phyloP scores from a whole-genome alignment of 2,113 vertebrate species.

The Geococcyx californianus region DNA sequence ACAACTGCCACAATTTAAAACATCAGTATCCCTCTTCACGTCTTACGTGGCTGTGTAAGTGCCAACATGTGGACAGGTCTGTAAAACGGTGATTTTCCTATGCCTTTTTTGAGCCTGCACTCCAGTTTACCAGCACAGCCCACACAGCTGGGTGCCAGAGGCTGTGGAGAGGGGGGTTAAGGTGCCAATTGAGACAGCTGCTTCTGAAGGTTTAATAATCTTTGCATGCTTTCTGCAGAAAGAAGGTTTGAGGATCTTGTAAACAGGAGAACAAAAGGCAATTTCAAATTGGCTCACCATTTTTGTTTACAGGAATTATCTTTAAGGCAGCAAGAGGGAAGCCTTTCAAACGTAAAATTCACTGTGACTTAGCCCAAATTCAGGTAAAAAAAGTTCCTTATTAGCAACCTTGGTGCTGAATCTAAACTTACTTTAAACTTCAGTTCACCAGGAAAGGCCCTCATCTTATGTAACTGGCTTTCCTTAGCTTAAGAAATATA shows the following conservation, averaged over 20 bases:
- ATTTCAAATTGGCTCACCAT: background rate
- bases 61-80: background rate
- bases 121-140: background rate
- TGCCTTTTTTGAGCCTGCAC: background rate
- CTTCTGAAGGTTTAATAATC: background rate
- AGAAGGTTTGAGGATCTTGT: background rate
- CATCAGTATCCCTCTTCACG: background rate
- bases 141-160: background rate
- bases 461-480: background rate
- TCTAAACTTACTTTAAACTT: background rate
- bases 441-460: background rate
- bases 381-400: background rate
- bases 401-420: background rate
- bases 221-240: background rate
- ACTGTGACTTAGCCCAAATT: background rate
- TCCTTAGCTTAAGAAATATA: background rate
- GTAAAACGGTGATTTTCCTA: background rate
- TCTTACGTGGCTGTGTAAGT: background rate
- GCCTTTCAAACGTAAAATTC: background rate
- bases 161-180: accelerated
- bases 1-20: background rate
- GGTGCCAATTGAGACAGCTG: background rate
- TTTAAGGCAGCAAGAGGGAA: background rate
- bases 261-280: background rate
- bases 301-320: background rate